Evolutionary conservation across 2,113 vertebrate species (phyloP).

Genomic region (Aptenodytes patagonicus): DNA sequence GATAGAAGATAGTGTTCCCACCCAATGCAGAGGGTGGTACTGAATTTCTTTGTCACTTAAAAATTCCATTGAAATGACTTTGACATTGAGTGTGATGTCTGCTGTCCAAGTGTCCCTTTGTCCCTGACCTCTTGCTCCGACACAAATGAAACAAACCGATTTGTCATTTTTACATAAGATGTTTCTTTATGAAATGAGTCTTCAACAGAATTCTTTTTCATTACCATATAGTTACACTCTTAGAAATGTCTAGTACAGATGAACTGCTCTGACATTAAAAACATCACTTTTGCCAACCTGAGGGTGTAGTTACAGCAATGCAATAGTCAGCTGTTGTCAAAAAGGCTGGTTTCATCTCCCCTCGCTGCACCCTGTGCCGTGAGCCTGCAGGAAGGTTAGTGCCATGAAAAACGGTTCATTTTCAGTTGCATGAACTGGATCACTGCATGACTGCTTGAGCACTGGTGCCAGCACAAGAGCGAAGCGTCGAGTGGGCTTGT

Average conservation of each 20-base stretch:
- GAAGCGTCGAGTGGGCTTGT: background rate
- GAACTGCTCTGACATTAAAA: background rate
- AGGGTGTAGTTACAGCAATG: background rate
- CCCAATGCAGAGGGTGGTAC: background rate
- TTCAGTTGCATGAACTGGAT: background rate
- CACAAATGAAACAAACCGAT: background rate
- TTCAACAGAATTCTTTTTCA: background rate
- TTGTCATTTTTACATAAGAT: background rate
- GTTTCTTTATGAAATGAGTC: background rate
- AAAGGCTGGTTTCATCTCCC: background rate
- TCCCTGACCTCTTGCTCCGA: background rate
- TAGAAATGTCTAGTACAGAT: background rate
- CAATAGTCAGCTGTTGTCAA: background rate
- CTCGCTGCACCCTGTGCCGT: background rate
- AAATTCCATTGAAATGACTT: background rate
- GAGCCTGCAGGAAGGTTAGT: background rate
- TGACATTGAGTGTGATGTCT: rapidly evolving
- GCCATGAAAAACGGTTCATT: rapidly evolving
- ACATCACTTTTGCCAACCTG: background rate
- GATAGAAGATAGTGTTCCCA: background rate
- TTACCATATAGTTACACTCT: background rate
- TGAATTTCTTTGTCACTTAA: background rate
- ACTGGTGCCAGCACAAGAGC: background rate
- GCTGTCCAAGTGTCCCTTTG: background rate
- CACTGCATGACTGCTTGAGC: background rate